Evolutionary conservation across 2,113 vertebrate genomes (phyloP).

Genomic region (Amphilophus citrinellus): DNA sequence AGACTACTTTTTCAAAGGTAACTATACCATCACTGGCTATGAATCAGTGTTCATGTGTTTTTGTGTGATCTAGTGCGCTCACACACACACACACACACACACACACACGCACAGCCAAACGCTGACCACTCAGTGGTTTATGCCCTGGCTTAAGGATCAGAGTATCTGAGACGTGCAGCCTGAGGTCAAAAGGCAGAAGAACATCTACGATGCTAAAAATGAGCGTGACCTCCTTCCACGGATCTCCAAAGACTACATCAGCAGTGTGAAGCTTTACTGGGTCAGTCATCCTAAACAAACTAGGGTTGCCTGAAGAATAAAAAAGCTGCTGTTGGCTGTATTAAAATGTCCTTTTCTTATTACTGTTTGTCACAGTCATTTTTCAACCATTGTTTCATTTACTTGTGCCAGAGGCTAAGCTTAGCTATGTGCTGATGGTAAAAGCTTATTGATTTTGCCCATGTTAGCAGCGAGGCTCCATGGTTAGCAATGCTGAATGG

Average conservation of each 20-base stretch:
- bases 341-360: neutral
- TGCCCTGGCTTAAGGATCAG: neutral
- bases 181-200: conserved; percentile 41
- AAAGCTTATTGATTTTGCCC: neutral
- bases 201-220: conserved; percentile 41
- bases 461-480: neutral
- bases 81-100: neutral
- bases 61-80: neutral
- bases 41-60: neutral
- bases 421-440: neutral
- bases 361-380: neutral
- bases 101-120: neutral
- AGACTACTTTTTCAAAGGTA: too few relatives aligned
- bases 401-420: conserved; percentile 1
- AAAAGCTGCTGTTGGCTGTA: neutral
- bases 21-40: neutral
- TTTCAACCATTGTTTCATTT: conserved; percentile 9
- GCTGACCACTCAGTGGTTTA: conserved; percentile 16
- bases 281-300: neutral
- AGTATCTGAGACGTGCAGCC: neutral
- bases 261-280: neutral
- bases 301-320: neutral
- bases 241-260: conserved; percentile 23
- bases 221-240: conserved; percentile 27
- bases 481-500: neutral